Conservation (phyloP, 2,888 invertebrate genomes). For the Ctena decussata region DNA sequence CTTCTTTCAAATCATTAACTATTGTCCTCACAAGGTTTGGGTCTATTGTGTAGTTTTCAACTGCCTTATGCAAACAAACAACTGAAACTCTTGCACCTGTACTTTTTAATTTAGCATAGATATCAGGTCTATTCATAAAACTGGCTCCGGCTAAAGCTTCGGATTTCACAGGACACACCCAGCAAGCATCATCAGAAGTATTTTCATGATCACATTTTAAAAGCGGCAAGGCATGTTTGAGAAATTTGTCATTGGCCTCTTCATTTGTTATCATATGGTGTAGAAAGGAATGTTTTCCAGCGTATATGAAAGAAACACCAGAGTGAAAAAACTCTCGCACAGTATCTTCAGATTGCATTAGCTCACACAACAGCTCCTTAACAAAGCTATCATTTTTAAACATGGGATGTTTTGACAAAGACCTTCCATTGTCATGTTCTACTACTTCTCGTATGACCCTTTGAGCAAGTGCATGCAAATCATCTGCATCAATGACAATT, state of each 20-base stretch:
- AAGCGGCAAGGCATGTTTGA: neutral
- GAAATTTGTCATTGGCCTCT: neutral
- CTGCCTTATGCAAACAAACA: neutral
- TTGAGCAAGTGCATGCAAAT: neutral
- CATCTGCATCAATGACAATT: neutral
- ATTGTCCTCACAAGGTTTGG: neutral
- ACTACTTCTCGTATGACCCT: neutral
- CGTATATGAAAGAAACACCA: neutral
- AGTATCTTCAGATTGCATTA: neutral
- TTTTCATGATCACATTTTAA: neutral
- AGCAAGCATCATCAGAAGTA: neutral
- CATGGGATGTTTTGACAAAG: neutral
- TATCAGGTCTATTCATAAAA: neutral
- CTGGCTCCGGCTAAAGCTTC: neutral
- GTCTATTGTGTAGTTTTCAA: neutral
- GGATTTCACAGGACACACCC: neutral
- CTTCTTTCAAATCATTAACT: neutral
- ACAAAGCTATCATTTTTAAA: neutral
- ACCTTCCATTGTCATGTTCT: neutral
- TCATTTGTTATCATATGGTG: neutral
- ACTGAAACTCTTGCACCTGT: neutral
- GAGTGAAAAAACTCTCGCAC: neutral
- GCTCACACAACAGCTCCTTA: neutral
- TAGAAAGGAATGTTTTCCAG: neutral
- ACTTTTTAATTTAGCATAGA: neutral